Percentiles rank a stretch among this genome's conserved stretches.
Evolutionary conservation across 2,797 vertebrate species (phyloP).

Genomic region (Natrix natrix): DNA sequence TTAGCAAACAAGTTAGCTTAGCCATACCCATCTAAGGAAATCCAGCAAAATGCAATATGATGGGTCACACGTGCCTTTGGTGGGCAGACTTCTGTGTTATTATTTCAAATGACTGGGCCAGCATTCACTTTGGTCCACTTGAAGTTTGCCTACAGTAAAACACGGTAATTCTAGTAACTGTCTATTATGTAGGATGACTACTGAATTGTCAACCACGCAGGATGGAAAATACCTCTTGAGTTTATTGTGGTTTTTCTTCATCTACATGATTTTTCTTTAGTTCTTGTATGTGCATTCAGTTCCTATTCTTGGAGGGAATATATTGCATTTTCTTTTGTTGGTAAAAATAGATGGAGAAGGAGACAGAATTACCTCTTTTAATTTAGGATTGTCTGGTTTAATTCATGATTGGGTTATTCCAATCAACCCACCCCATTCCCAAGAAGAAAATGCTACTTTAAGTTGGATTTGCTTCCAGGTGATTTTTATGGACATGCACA

Average conservation of each 20-base stretch:
- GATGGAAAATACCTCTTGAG: constrained; percentile 49
- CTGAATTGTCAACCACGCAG: constrained; percentile 21
- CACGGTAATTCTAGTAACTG: constrained; percentile 55
- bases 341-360: constrained; percentile 29
- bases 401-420: background rate
- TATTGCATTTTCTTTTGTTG: constrained; percentile 55
- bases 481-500: background rate
- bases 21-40: constrained; percentile 41
- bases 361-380: constrained; percentile 34
- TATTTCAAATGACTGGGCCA: constrained; percentile 50
- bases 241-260: constrained; percentile 40
- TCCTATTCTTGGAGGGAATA: constrained; percentile 36
- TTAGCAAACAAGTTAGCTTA: constrained; percentile 40
- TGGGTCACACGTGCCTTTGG: constrained; percentile 16
- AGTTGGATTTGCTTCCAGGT: background rate
- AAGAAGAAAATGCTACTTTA: background rate
- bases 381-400: constrained; percentile 10
- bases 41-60: constrained; percentile 41
- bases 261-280: constrained; percentile 31
- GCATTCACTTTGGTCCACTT: constrained; percentile 31
- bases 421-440: constrained; percentile 37
- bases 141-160: constrained; percentile 47
- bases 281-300: constrained; percentile 1
- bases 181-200: constrained; percentile 50
- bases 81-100: constrained; percentile 42